Evolutionary conservation across 2,888 invertebrate genomes (phyloP), one percentile per base, ranked within the genome.

Genomic region (Priocnemis perturbator): DNA sequence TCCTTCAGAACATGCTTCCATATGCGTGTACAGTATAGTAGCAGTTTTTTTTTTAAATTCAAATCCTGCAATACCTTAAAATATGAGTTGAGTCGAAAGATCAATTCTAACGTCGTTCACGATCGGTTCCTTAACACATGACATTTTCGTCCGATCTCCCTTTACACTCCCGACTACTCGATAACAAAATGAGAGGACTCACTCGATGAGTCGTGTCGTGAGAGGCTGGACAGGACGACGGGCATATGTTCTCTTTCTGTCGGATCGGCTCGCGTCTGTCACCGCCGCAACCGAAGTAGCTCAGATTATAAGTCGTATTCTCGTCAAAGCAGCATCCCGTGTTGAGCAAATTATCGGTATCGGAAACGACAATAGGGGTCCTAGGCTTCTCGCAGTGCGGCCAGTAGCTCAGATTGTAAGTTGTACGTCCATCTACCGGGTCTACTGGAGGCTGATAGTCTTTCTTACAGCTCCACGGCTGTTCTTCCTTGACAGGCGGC

Each of bases 331-430:
- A 85, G 30, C 81, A 81, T 3, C 72, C 73, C 2, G 74, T 82
- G 64, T 86, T 88, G 9, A 88, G 65, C 48, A 87, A 30, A 66
- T 89, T 88, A 1, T 86, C 82, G 0, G 64, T 74, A 56, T 77
- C 75, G 17, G 47, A 64, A 0, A 48, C 23, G n/a, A 59, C 50
- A 20, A 86, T 78, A 3, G 87, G 85, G 17, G 78, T 69, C 50
- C 74, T 67, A 4, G 56, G 79, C 20, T 83, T 71, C 58, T 80
- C 76, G 11, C 76, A 79, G 50, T 84, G 82, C 0, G 88, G 88
- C 87, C 87, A 88, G 58, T 86, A 89, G 67, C 88, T 89, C 45
- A 88, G 74, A 55, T 73, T 85, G 67, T 89, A 88, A 3, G 88
- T 88, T 3, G 88, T 88, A 58, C 78, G 77, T 9, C 56, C 75